phyloP scores from a whole-genome alignment of 2,113 vertebrate genomes.

The Calyptommatus sinebrachiatus region DNA sequence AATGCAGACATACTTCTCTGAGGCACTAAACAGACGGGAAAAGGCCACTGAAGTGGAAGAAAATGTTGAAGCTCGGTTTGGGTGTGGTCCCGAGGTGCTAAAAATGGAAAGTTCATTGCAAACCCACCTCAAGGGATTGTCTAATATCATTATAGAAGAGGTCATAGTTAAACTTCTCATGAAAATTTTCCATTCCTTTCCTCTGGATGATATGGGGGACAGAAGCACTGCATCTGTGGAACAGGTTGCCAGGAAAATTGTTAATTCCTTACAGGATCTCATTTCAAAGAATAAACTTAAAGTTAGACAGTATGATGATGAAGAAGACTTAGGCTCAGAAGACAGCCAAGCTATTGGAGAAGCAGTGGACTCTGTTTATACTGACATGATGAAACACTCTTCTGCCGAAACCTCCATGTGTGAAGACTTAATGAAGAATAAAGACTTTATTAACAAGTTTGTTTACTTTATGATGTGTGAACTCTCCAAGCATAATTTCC shows the following conservation, averaged over 20 bases:
- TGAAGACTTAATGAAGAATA: slow-evolving; percentile 54
- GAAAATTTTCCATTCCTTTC: slow-evolving; percentile 52
- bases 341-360: slow-evolving; percentile 49
- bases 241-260: slow-evolving; percentile 50
- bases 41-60: slow-evolving; percentile 43
- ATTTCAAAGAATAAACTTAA: slow-evolving; percentile 53
- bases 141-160: slow-evolving; percentile 52
- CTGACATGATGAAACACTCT: slow-evolving; percentile 46
- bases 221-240: slow-evolving; percentile 33
- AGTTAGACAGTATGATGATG: slow-evolving; percentile 14
- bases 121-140: slow-evolving; percentile 10
- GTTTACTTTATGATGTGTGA: slow-evolving; percentile 57
- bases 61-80: slow-evolving; percentile 52
- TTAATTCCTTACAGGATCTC: slow-evolving; percentile 54
- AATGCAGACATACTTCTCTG: slow-evolving; percentile 57
- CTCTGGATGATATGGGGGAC: slow-evolving; percentile 14
- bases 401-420: slow-evolving; percentile 48
- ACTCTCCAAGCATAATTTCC: slow-evolving; percentile 55
- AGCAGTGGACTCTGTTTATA: slow-evolving; percentile 49
- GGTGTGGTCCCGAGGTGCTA: not conserved
- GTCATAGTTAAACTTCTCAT: slow-evolving; percentile 53
- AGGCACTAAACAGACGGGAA: slow-evolving; percentile 47
- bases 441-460: slow-evolving; percentile 53
- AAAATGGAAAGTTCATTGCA: not conserved
- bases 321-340: slow-evolving; percentile 8